Percentiles rank a stretch among this genome's conserved stretches.
Conservation (phyloP, 1,140 invertebrate species). For the Drosophila nasuta region DNA sequence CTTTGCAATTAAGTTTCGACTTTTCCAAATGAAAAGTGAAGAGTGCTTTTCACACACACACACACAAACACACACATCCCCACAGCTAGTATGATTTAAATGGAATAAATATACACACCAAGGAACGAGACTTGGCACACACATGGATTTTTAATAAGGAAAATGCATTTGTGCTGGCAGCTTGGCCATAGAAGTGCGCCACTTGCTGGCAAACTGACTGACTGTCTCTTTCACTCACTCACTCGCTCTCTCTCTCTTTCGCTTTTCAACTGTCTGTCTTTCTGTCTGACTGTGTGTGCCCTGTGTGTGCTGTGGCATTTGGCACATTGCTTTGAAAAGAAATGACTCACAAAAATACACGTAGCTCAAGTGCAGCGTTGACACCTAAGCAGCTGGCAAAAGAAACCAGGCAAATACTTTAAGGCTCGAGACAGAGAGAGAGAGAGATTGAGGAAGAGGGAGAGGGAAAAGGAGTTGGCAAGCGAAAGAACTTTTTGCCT, state of each 20-base stretch:
- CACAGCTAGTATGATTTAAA: conserved; percentile 57
- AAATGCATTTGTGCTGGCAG: conserved; percentile 67
- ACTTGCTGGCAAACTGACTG: conserved; percentile 30
- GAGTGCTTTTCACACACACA: conserved; percentile 32
- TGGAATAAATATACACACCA: conserved; percentile 37
- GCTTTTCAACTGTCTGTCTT: not conserved
- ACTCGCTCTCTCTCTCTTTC: not conserved
- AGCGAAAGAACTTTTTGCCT: conserved; percentile 25
- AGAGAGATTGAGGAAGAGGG: not conserved
- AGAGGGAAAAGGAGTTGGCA: not conserved
- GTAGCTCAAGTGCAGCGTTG: conserved; percentile 65
- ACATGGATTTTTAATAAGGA: conserved; percentile 60
- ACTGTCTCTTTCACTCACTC: not conserved
- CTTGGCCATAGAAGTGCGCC: conserved; percentile 46
- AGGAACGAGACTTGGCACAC: conserved; percentile 10
- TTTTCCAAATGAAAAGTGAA: conserved; percentile 44
- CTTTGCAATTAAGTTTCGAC: conserved; percentile 37
- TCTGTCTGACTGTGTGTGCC: not conserved
- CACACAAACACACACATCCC: not conserved
- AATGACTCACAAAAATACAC: conserved; percentile 62
- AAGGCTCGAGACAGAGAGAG: conserved; percentile 18
- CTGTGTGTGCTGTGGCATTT: conserved; percentile 47
- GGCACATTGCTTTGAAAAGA: conserved; percentile 60
- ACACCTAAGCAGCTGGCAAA: conserved; percentile 66
- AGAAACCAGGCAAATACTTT: conserved; percentile 60